Percentiles rank a stretch among this genome's conserved stretches.
Conservation (phyloP, 1,140 invertebrate genomes). For the Conus ventricosus region DNA sequence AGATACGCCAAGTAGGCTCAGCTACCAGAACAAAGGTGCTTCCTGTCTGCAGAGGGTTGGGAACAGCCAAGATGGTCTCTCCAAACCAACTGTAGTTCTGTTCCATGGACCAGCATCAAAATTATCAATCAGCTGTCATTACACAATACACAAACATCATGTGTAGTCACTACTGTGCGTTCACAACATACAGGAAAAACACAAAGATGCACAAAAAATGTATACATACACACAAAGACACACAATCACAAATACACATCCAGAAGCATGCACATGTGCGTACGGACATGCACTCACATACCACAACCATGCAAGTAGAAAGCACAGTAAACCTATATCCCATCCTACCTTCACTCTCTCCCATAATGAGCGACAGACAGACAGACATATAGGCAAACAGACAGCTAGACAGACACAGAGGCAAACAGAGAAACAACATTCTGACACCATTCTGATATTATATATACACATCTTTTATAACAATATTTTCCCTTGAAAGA, state of each 20-base stretch:
- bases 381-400: neutral
- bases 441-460: too few relatives aligned
- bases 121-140: too few relatives aligned
- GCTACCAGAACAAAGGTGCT: constrained; percentile 44
- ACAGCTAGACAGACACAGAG: neutral
- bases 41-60: neutral
- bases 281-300: neutral
- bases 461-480: too few relatives aligned
- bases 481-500: too few relatives aligned
- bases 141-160: too few relatives aligned
- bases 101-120: too few relatives aligned
- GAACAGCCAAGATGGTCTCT: constrained; percentile 1
- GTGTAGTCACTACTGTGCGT: too few relatives aligned
- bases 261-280: neutral
- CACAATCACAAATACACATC: neutral
- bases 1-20: constrained; percentile 55
- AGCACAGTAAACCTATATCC: neutral
- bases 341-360: neutral
- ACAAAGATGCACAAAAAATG: neutral
- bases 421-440: too few relatives aligned
- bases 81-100: constrained; percentile 51
- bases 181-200: neutral
- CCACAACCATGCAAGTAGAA: neutral
- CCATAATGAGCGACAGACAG: neutral
- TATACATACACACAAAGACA: neutral